A percentile compares a stretch with the other conserved stretches of the same genome.
phyloP scores from a whole-genome alignment of 2,113 vertebrate genomes.

The Aspiorhynchus laticeps region DNA sequence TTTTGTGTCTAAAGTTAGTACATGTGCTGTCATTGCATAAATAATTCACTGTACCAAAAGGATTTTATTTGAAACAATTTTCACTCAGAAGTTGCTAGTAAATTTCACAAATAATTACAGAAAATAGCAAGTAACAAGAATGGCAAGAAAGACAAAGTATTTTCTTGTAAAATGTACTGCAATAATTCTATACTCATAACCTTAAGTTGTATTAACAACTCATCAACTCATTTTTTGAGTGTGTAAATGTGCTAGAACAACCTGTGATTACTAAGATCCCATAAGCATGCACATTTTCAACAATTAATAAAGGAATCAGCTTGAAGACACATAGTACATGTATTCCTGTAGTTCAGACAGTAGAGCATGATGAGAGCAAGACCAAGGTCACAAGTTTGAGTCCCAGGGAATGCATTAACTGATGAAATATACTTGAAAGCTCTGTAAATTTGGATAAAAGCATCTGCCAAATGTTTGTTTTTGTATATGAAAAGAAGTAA shows the following conservation, averaged over 20 bases:
- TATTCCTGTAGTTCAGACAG: neutral
- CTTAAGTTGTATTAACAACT: too few species aligned
- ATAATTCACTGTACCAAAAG: too few species aligned
- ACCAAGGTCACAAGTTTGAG: neutral
- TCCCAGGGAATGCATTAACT: neutral
- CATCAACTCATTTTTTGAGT: too few species aligned
- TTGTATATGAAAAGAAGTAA: neutral
- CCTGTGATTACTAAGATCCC: neutral
- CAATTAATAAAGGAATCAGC: neutral
- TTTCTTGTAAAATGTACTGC: too few species aligned
- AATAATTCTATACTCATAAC: too few species aligned
- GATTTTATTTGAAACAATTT: too few species aligned
- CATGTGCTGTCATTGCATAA: too few species aligned
- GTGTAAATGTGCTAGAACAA: neutral
- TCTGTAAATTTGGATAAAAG: neutral
- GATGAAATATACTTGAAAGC: neutral
- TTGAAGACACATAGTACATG: neutral
- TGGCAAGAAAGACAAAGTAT: too few species aligned
- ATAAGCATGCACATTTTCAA: neutral
- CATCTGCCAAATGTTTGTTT: neutral
- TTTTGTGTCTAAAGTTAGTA: too few species aligned
- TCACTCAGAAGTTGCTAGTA: too few species aligned
- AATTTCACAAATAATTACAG: neutral
- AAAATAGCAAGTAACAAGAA: neutral
- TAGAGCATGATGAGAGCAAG: neutral